Base-by-base conservation (phyloP, 2,113 vertebrate species). In the Oplegnathus fasciatus region DNA sequence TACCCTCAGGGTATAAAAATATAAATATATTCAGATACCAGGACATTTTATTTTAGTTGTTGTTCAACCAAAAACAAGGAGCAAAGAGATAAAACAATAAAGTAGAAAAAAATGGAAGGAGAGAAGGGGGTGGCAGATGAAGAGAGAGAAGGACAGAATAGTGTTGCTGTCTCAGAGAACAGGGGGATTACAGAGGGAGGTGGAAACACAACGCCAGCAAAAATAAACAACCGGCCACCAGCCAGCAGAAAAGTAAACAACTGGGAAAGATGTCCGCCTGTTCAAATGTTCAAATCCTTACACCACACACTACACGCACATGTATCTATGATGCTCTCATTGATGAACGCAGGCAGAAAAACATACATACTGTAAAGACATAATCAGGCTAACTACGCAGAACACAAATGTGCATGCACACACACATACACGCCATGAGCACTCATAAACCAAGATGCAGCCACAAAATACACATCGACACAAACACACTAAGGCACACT, bases 231-330 rank as follows among this genome's bases (percentile, higher is more conserved):
- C 10, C 5, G 32, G 55, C 13, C 55, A 74, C n/a, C 2, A 11
- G 62, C 20, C 20, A 64, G 48, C 17, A 64, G 62, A 15, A 68
- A 69, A 67, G 52, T 82, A 73, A 85, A 66, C 64, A 69, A 67
- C 30, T 52, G 50, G 18, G 73, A 88, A 80, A 62, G n/a, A 81
- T 24, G 22, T 82, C 57, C 6, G 34, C 20, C 44, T 80, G 57
- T 80, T 57, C 75, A 82, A 61, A 73, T 0, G 18, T 65, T 46
- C 26, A 80, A 37, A 52, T 30, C 22, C 7, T 57, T 24, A 64
- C 50, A 40, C 13, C 48, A 75, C 34, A 57, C 28, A 14, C 6
- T 28, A 6, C 64, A 55, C 10, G 1, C 13, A 72, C 17, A 26
- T 60, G 34, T 4, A 11, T 69, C 22, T 46, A 10, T 22, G 55